These are phyloP conservation scores for Achatina immaculata DNA, from an alignment of 1,140 invertebrate genomes.

Conservation along the genomic window DNA sequence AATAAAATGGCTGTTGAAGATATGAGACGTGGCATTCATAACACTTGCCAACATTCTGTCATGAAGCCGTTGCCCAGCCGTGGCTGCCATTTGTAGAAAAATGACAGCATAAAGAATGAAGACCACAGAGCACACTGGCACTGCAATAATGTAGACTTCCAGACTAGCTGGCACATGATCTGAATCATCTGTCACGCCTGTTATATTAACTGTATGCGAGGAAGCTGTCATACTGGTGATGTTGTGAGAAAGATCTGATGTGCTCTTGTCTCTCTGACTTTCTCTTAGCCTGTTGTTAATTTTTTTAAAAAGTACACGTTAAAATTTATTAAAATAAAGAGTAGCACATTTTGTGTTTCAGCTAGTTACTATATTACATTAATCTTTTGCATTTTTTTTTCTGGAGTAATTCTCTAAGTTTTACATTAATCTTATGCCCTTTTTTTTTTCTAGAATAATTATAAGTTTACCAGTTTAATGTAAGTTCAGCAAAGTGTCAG, in stretches of 20 bases:
- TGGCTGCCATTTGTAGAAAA: slow-evolving; percentile 80
- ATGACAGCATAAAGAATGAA: slow-evolving; percentile 71
- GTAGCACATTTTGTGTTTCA: no score
- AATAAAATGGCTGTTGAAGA: slow-evolving; percentile 88
- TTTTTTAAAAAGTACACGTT: no score
- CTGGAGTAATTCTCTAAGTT: no score
- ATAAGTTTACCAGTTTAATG: no score
- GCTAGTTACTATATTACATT: no score
- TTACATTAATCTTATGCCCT: no score
- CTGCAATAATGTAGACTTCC: slow-evolving; percentile 26
- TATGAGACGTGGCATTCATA: slow-evolving; percentile 83
- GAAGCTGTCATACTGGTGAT: background rate
- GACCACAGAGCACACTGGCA: background rate
- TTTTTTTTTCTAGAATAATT: no score
- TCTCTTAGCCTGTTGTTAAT: background rate
- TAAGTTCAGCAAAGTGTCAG: no score
- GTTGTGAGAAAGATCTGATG: background rate
- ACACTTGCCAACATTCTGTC: slow-evolving; percentile 86
- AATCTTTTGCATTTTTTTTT: no score
- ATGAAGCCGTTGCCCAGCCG: slow-evolving; percentile 83
- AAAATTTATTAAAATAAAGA: no score
- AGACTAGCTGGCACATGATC: background rate
- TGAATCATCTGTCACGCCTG: background rate
- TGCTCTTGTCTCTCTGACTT: background rate
- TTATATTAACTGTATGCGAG: background rate